A percentile compares a stretch with the other conserved stretches of the same genome.
phyloP scores from a whole-genome alignment of 2,113 vertebrate genomes.

The Eulemur rufifrons region DNA sequence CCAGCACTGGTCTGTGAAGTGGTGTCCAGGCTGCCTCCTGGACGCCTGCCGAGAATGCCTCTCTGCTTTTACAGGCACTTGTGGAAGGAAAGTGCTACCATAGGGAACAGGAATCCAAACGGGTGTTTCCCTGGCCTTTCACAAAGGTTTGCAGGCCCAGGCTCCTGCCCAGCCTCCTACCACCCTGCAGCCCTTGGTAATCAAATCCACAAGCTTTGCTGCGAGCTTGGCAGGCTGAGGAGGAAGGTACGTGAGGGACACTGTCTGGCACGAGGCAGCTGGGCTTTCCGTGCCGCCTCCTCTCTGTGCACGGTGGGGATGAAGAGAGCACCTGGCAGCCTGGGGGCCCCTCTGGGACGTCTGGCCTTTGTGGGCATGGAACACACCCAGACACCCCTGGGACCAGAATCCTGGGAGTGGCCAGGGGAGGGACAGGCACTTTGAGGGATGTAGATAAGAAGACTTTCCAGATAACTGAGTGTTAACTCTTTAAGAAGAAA shows the following conservation, averaged over 20 bases:
- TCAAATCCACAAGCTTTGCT: not conserved
- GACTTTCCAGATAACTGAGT: not conserved
- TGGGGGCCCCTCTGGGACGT: not conserved
- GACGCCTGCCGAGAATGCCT: not conserved
- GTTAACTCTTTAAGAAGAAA: slow-evolving; percentile 1
- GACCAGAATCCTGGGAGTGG: not conserved
- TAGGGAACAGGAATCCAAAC: not conserved
- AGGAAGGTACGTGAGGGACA: slow-evolving; percentile 57
- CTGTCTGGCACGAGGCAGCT: not conserved
- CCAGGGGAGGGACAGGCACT: not conserved
- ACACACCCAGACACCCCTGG: not conserved
- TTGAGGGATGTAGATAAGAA: not conserved
- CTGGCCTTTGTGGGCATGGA: not conserved
- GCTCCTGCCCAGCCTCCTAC: not conserved
- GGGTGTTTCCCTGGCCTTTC: not conserved
- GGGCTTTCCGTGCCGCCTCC: not conserved
- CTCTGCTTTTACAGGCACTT: not conserved
- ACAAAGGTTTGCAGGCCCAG: not conserved
- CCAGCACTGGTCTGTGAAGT: not conserved
- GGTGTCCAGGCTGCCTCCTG: not conserved
- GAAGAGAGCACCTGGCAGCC: not conserved
- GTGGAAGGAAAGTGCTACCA: not conserved
- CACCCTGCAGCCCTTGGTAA: not conserved
- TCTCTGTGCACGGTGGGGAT: not conserved
- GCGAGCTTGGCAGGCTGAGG: not conserved